Percentiles rank a stretch among this genome's conserved stretches.
Evolutionary conservation across 2,797 vertebrate genomes (phyloP).

Genomic region (Sebastes taczanowskii): DNA sequence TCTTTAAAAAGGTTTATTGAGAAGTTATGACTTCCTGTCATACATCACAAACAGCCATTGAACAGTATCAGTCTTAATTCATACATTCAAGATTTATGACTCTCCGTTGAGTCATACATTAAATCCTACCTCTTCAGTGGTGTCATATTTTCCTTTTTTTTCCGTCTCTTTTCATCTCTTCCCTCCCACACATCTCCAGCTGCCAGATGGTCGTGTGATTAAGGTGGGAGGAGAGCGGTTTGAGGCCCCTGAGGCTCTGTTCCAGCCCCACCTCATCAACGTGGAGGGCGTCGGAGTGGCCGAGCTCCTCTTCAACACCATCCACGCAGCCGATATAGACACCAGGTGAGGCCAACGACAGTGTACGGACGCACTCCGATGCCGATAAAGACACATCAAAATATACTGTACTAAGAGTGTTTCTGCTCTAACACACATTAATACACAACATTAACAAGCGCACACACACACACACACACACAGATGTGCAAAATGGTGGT

Average conservation of each 20-base stretch:
- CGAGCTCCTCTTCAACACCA: slow-evolving; percentile 98
- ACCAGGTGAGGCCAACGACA: slow-evolving; percentile 86
- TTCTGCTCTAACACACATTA: not conserved
- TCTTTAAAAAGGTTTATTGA: not conserved
- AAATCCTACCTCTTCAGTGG: slow-evolving; percentile 33
- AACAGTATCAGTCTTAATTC: slow-evolving; percentile 3
- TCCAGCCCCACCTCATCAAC: slow-evolving; percentile 99
- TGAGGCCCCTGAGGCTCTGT: slow-evolving; percentile 96
- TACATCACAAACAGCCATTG: not conserved
- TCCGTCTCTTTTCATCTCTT: slow-evolving; percentile 36
- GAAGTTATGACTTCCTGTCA: slow-evolving; percentile 5
- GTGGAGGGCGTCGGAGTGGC: slow-evolving; percentile 98
- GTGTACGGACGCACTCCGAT: not conserved
- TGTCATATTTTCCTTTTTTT: slow-evolving; percentile 25
- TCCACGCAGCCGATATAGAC: slow-evolving; percentile 98
- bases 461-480: not conserved
- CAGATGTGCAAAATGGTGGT: not conserved
- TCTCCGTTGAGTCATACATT: slow-evolving; percentile 42
- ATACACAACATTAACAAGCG: not conserved
- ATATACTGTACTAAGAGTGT: not conserved
- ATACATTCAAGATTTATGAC: slow-evolving; percentile 1
- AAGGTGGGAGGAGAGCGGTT: slow-evolving; percentile 98
- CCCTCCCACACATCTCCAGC: slow-evolving; percentile 81
- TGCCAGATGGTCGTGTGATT: slow-evolving; percentile 97
- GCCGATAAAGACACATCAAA: not conserved